Evolutionary conservation across 1,140 invertebrate genomes (phyloP).

Genomic region (Halyomorpha halys): DNA sequence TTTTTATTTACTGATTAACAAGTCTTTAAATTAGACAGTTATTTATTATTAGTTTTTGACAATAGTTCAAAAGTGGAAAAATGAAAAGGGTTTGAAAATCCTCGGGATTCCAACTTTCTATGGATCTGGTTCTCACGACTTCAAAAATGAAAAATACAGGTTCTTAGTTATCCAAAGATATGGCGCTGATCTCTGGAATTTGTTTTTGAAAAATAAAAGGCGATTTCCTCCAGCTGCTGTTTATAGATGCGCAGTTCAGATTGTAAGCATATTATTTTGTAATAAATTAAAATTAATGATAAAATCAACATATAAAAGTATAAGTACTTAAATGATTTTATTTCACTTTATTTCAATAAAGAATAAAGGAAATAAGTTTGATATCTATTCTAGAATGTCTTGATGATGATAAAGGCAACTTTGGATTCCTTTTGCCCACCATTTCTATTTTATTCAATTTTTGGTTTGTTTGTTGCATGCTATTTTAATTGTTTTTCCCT

Average conservation of each 20-base stretch:
- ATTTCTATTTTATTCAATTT: no score
- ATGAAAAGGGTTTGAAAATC: constrained; percentile 54
- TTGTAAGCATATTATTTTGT: constrained; percentile 49
- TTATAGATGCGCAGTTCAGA: constrained; percentile 70
- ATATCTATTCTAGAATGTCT: no score
- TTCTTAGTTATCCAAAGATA: constrained; percentile 88
- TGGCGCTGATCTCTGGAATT: constrained; percentile 76
- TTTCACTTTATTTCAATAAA: no score
- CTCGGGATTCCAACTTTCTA: constrained; percentile 80
- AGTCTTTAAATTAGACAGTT: not conserved
- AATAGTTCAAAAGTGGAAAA: constrained; percentile 65
- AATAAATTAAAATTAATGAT: no score
- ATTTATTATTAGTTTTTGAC: not conserved
- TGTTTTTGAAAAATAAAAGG: constrained; percentile 59
- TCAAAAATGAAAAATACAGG: constrained; percentile 64
- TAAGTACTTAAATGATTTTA: no score
- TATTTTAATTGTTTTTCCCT: no score
- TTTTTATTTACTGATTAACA: not conserved
- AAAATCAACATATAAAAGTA: no score
- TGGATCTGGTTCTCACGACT: constrained; percentile 70
- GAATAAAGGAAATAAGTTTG: no score
- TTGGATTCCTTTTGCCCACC: no score
- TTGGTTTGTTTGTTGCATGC: no score
- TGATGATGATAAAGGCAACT: no score
- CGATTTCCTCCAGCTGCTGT: constrained; percentile 61